A percentile compares a stretch with the other conserved stretches of the same genome.
Evolutionary conservation across 2,797 vertebrate genomes (phyloP).

Genomic region (Vipera ursinii): DNA sequence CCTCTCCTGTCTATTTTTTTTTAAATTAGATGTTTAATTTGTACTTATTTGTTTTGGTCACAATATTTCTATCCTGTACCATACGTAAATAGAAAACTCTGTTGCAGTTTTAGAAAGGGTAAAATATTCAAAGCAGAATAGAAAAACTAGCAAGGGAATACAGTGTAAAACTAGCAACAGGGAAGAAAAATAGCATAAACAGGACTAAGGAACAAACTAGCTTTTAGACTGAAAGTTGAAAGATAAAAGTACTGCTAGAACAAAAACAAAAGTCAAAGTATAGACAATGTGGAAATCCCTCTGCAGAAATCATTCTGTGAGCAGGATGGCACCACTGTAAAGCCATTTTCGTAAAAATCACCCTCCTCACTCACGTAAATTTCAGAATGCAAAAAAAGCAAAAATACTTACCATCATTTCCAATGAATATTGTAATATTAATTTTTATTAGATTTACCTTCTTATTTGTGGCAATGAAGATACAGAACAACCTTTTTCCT

Average conservation of each 20-base stretch:
- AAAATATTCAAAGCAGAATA: background rate
- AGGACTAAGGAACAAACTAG: background rate
- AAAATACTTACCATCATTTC: background rate
- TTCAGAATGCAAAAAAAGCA: background rate
- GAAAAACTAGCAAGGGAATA: background rate
- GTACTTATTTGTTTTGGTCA: background rate
- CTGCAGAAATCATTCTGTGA: background rate
- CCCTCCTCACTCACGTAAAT: background rate
- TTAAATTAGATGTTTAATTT: background rate
- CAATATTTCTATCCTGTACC: background rate
- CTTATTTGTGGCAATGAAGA: background rate
- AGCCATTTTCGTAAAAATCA: background rate
- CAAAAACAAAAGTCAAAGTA: background rate
- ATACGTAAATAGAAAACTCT: background rate
- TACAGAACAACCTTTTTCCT: background rate
- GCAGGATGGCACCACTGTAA: background rate
- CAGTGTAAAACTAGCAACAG: background rate
- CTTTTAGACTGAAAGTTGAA: background rate
- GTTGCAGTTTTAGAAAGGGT: background rate
- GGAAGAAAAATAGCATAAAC: background rate
- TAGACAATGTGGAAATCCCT: background rate
- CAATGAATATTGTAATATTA: background rate
- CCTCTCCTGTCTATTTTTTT: background rate
- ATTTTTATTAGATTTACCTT: background rate
- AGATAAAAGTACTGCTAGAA: background rate